These are phyloP conservation scores for Crossocerus cetratus DNA, from an alignment of 2,888 invertebrate genomes.

Conservation along the genomic window DNA sequence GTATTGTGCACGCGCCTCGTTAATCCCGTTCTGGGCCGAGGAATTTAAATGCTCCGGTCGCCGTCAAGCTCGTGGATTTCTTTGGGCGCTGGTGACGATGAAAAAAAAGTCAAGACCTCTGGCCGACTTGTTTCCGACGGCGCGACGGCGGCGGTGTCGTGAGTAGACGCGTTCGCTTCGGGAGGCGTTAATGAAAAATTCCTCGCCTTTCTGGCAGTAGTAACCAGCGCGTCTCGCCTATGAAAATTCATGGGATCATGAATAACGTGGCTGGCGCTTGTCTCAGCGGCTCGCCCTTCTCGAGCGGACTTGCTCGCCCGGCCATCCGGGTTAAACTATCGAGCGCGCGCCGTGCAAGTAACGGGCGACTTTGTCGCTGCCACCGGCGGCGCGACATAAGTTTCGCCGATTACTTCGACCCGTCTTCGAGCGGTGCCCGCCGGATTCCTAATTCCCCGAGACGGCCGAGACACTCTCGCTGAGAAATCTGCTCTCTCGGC, in stretches of 20 bases:
- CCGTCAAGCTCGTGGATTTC: constrained; percentile 1
- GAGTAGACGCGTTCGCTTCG: constrained; percentile 10
- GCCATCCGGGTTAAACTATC: background rate
- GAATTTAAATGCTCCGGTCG: background rate
- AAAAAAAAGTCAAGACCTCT: background rate
- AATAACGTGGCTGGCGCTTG: constrained; percentile 65
- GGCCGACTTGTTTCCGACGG: background rate
- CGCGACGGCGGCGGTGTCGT: constrained; percentile 10
- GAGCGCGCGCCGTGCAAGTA: background rate
- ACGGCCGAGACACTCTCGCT: too few species aligned
- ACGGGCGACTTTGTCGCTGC: background rate
- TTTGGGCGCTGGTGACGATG: background rate
- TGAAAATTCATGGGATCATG: constrained; percentile 74
- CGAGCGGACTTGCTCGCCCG: too few species aligned
- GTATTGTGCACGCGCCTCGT: background rate
- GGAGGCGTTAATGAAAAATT: constrained; percentile 33
- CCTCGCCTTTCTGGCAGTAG: constrained; percentile 27
- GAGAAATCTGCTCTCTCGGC: too few species aligned
- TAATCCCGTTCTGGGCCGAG: background rate
- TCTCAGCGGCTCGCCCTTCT: background rate
- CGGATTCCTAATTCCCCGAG: too few species aligned
- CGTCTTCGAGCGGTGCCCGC: too few species aligned
- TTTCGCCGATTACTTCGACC: background rate
- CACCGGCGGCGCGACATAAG: background rate
- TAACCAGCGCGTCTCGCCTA: constrained; percentile 61